Conservation (phyloP, 2,888 invertebrate genomes). For the Eupsilia transversa region DNA sequence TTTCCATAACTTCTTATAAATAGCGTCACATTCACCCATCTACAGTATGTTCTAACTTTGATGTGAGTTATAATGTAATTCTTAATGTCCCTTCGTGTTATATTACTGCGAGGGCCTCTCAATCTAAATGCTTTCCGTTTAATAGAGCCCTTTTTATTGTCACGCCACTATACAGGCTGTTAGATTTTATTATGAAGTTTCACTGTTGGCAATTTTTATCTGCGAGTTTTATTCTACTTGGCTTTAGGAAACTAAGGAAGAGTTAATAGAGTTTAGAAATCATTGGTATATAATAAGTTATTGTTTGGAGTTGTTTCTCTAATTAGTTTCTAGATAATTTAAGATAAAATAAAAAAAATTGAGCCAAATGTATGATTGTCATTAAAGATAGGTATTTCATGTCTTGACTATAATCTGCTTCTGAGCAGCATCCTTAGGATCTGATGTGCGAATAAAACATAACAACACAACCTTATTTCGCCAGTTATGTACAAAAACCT, state of each 20-base stretch:
- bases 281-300: background rate
- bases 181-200: background rate
- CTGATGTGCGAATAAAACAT: background rate
- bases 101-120: constrained; percentile 60
- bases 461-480: background rate
- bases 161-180: constrained; percentile 60
- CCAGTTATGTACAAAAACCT: background rate
- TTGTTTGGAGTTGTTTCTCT: background rate
- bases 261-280: background rate
- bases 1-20: background rate
- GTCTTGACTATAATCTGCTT: no score
- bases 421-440: no score
- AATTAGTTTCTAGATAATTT: background rate
- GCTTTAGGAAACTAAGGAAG: background rate
- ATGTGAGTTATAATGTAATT: constrained; percentile 58
- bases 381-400: background rate
- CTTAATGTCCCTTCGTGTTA: constrained; percentile 60
- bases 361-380: no score
- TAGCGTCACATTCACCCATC: background rate
- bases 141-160: constrained; percentile 74
- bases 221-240: background rate
- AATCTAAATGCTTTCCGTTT: constrained; percentile 70
- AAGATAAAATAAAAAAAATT: no score
- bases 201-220: background rate
- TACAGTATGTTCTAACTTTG: constrained; percentile 44